These are phyloP conservation scores for Heliconius ethilla DNA, from an alignment of 2,888 invertebrate species.

Conservation along the genomic window DNA sequence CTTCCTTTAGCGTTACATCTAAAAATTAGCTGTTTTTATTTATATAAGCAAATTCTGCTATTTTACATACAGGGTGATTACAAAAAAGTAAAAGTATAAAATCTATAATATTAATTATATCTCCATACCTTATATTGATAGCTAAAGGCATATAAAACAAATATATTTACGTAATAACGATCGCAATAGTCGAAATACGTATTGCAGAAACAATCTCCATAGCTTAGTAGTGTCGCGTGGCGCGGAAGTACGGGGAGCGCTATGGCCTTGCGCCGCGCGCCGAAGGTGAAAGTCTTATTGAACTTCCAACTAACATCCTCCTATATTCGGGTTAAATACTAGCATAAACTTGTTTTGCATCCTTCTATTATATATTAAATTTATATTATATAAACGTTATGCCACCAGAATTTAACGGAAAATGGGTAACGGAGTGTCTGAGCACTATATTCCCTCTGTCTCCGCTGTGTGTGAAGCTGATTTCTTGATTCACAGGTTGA, in stretches of 20 bases:
- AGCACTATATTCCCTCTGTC: no score
- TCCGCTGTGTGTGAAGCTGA: no score
- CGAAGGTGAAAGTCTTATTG: slow-evolving; percentile 81
- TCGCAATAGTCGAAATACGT: slow-evolving; percentile 61
- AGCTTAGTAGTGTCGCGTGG: slow-evolving; percentile 46
- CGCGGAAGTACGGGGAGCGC: slow-evolving; percentile 65
- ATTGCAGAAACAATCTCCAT: slow-evolving; percentile 65
- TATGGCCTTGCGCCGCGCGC: slow-evolving; percentile 74
- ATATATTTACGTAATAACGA: slow-evolving; percentile 39
- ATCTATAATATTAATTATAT: slow-evolving; percentile 1
- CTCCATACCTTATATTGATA: not conserved
- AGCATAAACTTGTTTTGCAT: slow-evolving; percentile 24
- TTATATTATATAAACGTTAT: not conserved
- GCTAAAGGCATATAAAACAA: slow-evolving; percentile 5
- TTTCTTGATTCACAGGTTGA: no score
- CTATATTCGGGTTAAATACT: slow-evolving; percentile 53
- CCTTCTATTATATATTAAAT: not conserved
- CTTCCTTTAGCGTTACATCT: not conserved
- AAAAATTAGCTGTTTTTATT: not conserved
- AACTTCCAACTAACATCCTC: slow-evolving; percentile 76
- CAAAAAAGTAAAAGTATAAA: not conserved
- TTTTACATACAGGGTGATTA: not conserved
- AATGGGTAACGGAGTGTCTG: no score
- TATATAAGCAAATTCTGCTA: not conserved
- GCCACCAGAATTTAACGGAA: no score